Evolutionary conservation across 2,888 invertebrate genomes (phyloP).

Genomic region (Microchrysa polita): DNA sequence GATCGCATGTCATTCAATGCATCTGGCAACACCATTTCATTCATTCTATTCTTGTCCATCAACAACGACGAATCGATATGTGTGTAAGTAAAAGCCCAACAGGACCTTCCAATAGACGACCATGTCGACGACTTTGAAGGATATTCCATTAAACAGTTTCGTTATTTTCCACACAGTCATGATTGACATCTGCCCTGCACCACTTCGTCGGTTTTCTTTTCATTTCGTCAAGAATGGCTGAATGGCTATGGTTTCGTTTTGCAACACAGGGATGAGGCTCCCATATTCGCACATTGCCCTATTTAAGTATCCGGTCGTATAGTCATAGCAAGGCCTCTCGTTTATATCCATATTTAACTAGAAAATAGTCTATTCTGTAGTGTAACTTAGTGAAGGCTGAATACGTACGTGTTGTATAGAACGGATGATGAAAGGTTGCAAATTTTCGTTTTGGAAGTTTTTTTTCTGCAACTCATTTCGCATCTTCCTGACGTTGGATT

Average conservation of each 20-base stretch:
- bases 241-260: too few relatives aligned
- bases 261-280: neutral
- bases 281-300: neutral
- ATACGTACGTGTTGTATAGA: neutral
- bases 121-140: neutral
- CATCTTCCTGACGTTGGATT: neutral
- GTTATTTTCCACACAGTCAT: slow-evolving; percentile 25
- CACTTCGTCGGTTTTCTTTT: neutral
- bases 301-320: neutral
- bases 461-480: slow-evolving; percentile 10
- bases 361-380: too few relatives aligned
- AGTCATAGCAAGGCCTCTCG: too few relatives aligned
- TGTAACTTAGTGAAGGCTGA: neutral
- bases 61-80: neutral
- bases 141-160: slow-evolving; percentile 22
- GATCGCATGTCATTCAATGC: neutral
- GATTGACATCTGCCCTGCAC: slow-evolving; percentile 34
- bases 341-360: too few relatives aligned
- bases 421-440: slow-evolving; percentile 6
- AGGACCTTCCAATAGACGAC: too few relatives aligned
- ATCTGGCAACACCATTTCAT: slow-evolving; percentile 7
- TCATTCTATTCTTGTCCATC: slow-evolving; percentile 23
- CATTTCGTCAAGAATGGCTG: neutral
- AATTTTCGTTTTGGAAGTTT: neutral
- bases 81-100: neutral